Base-by-base conservation (phyloP, 2,797 vertebrate genomes). In the Eutrigla gurnardus region DNA sequence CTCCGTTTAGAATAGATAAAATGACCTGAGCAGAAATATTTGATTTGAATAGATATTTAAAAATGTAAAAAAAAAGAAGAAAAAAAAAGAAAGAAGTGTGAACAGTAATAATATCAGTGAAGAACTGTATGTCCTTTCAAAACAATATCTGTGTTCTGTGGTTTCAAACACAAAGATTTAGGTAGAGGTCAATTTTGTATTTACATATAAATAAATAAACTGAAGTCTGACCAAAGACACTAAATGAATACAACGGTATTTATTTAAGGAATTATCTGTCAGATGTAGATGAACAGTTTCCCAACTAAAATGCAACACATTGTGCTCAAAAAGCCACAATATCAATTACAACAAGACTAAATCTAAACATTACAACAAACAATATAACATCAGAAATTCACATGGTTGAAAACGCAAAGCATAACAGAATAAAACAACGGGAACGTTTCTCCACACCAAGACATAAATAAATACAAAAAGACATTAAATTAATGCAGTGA, bases 361-460 rank as follows among this genome's bases (percentile, higher is more conserved):
- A 65, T 55, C 61, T 72, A 71, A 62, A 84, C 40, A 80, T 72
- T 67, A 86, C 84, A 90, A 89, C 25, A 25, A 25, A 25, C 25
- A 25, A 88, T 88, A 90, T 82, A 80, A 86, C 83, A 88, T 88
- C 65, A 79, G 53, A 88, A 83, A 86, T 88, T 90, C 90, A 91
- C 90, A 91, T n/a, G 89, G 80, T 73, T 84, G 72, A 75, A 81
- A 84, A 83, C 61, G 74, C 49, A 81, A 79, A 90, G 73, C 35
- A 65, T 58, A 82, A 83, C 78, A 84, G 46, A 86, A 64, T 46
- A 62, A 82, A 80, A 25, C 25, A 4, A 70, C 57, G 32, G 67
- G 45, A 81, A 73, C 72, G 46, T 49, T 74, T 65, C 52, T 86
- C 78, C 78, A 72, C 76, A 77, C 53, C 47, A 45, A 65, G 60